Conservation (phyloP, 2,888 invertebrate species). For the Autographa gamma region DNA sequence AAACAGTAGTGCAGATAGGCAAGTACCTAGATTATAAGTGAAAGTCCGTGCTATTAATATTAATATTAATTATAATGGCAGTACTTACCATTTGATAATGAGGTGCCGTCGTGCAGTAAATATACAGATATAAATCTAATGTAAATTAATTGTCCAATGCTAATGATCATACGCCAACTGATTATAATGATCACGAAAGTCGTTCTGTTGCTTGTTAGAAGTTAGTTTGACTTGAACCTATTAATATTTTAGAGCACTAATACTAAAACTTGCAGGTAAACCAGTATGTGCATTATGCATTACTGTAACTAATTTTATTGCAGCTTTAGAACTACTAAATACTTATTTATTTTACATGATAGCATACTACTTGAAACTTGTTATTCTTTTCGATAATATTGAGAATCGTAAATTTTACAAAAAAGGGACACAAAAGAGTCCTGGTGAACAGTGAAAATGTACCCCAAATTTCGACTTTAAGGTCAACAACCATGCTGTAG, state of each 20-base stretch:
- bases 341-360: background rate
- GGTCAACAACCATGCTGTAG: background rate
- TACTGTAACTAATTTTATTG: no score
- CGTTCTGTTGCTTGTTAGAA: background rate
- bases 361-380: no score
- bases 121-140: background rate
- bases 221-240: background rate
- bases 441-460: no score
- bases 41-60: background rate
- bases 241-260: background rate
- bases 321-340: background rate
- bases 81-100: background rate
- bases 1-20: background rate
- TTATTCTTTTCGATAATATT: no score
- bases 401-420: no score
- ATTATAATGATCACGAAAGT: conserved; percentile 2
- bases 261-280: no score
- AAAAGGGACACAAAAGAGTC: no score
- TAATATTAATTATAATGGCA: background rate
- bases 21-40: background rate
- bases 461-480: no score
- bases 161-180: background rate
- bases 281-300: no score
- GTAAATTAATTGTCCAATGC: conserved; percentile 4
- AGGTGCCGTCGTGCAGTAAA: background rate